Conservation (phyloP, 1,140 invertebrate species). For the Drosophila willistoni region DNA sequence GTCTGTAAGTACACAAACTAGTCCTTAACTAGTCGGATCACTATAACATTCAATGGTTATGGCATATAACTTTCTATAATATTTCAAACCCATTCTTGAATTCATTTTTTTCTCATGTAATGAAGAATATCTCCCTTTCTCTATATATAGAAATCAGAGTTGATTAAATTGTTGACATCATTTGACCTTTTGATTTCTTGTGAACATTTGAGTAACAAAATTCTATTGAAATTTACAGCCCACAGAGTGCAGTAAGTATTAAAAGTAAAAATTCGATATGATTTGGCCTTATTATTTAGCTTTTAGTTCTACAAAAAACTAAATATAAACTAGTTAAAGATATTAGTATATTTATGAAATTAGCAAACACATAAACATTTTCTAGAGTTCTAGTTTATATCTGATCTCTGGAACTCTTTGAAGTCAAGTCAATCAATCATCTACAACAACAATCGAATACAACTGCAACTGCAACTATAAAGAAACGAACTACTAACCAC, state of each 20-base stretch:
- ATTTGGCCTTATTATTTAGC: not conserved
- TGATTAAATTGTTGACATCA: not conserved
- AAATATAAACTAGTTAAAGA: not conserved
- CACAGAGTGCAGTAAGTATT: constrained; percentile 3
- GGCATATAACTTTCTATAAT: too few relatives aligned
- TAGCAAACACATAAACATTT: constrained; percentile 70
- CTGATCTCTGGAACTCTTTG: constrained; percentile 15
- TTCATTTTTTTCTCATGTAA: not conserved
- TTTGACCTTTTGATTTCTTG: not conserved
- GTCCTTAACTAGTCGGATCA: too few relatives aligned
- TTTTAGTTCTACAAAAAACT: not conserved
- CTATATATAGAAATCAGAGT: not conserved
- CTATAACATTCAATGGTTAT: too few relatives aligned
- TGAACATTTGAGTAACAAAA: not conserved
- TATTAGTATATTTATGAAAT: constrained; percentile 55
- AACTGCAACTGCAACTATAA: constrained; percentile 2
- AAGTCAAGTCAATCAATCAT: constrained; percentile 53
- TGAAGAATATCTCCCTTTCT: not conserved
- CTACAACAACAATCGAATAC: constrained; percentile 44
- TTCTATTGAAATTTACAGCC: constrained; percentile 10
- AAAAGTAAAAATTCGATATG: not conserved
- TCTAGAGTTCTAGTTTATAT: constrained; percentile 19
- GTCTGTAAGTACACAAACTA: too few relatives aligned
- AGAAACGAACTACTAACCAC: constrained; percentile 43
- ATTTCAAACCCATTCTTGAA: too few relatives aligned